Evolutionary conservation across 1,140 invertebrate species (phyloP).

Genomic region (Papilio machaon): DNA sequence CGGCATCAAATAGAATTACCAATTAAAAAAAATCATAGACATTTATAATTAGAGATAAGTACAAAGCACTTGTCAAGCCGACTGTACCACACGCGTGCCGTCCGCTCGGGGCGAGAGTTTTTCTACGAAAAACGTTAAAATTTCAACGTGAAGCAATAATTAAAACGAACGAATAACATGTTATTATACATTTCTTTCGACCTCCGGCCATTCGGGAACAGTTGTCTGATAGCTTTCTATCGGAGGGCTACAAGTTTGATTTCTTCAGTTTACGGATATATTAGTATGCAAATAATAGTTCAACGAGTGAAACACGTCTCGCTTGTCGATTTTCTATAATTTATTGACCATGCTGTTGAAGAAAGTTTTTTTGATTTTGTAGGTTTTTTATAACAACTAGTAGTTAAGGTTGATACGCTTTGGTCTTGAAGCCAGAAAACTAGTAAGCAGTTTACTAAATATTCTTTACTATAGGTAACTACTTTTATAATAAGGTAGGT

Average conservation of each 20-base stretch:
- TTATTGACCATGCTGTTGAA: constrained; percentile 1
- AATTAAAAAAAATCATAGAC: constrained; percentile 1
- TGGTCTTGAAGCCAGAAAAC: neutral
- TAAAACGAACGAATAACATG: constrained; percentile 60
- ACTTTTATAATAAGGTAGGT: too few relatives aligned
- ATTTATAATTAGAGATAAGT: constrained; percentile 33
- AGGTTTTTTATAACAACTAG: neutral
- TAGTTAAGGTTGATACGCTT: neutral
- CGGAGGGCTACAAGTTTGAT: neutral
- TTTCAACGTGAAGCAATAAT: constrained; percentile 58
- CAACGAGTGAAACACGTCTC: constrained; percentile 25
- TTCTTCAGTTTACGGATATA: constrained; percentile 31
- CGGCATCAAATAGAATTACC: neutral
- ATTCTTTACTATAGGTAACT: too few relatives aligned
- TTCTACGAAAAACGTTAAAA: constrained; percentile 65
- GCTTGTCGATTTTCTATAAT: constrained; percentile 7
- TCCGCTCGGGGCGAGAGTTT: constrained; percentile 51
- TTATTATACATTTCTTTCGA: constrained; percentile 59
- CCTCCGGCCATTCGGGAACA: constrained; percentile 37
- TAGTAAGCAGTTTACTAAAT: too few relatives aligned
- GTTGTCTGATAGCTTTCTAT: constrained; percentile 34
- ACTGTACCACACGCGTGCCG: constrained; percentile 55
- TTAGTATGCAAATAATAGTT: constrained; percentile 35
- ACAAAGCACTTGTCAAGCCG: constrained; percentile 48
- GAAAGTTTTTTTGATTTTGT: constrained; percentile 5